phyloP scores from a whole-genome alignment of 2,888 invertebrate species.

The Caenorhabditis angaria region DNA sequence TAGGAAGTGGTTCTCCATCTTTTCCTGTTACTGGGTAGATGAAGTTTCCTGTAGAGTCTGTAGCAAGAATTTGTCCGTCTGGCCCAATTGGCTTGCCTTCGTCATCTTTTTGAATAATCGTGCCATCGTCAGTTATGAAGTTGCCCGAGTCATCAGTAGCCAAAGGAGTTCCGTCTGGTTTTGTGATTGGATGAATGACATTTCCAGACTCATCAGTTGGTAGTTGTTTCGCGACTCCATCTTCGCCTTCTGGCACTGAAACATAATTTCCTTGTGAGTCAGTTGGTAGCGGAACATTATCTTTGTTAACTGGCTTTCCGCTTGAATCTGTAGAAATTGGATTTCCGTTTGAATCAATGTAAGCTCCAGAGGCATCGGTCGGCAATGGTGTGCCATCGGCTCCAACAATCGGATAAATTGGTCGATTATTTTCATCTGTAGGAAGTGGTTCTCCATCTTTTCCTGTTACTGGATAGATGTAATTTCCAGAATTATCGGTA shows the following conservation, averaged over 20 bases:
- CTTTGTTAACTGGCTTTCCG: constrained; percentile 25
- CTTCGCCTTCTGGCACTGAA: constrained; percentile 9
- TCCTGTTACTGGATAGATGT: constrained; percentile 51
- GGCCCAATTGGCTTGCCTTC: constrained; percentile 31
- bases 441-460: constrained; percentile 32
- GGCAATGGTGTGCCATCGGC: constrained; percentile 32
- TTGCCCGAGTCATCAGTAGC: constrained; percentile 41
- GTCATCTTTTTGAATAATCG: constrained; percentile 20
- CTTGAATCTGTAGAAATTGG: constrained; percentile 43
- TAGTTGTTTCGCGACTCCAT: constrained; percentile 9
- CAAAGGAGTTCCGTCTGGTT: constrained; percentile 30
- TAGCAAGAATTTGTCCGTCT: constrained; percentile 32
- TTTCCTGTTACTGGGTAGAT: constrained; percentile 34
- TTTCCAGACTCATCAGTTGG: constrained; percentile 29
- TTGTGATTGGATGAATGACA: constrained; percentile 31
- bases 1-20: constrained; percentile 22
- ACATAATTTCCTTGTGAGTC: constrained; percentile 16
- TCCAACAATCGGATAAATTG: constrained; percentile 28
- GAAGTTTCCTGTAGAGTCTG: constrained; percentile 22
- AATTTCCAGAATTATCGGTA: constrained; percentile 49
- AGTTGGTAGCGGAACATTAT: constrained; percentile 18
- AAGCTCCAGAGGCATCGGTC: constrained; percentile 38
- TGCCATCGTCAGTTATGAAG: constrained; percentile 22
- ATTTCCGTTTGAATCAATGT: constrained; percentile 13
- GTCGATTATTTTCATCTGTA: constrained; percentile 23